Evolutionary conservation across 2,888 invertebrate genomes (phyloP).

Genomic region (Barypeithes pellucidus): DNA sequence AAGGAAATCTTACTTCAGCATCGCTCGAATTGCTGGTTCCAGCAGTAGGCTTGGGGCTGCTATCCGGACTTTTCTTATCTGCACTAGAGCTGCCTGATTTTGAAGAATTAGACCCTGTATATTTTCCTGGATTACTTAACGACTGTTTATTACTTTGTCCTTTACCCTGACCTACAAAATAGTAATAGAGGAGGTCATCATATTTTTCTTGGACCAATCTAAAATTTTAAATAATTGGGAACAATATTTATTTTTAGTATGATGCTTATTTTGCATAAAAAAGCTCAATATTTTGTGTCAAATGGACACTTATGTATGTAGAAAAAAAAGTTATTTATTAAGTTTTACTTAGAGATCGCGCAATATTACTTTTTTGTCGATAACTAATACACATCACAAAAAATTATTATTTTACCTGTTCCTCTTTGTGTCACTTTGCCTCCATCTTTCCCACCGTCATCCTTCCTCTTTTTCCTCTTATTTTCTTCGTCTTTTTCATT

Average conservation of each 20-base stretch:
- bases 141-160: constrained; percentile 69
- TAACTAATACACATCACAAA: no score
- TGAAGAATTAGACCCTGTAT: constrained; percentile 35
- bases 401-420: constrained; percentile 61
- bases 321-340: no score
- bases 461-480: constrained; percentile 85
- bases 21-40: constrained; percentile 55
- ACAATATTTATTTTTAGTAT: no score
- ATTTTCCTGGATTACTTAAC: constrained; percentile 53
- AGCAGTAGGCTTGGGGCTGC: constrained; percentile 74
- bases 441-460: constrained; percentile 79
- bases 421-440: constrained; percentile 77
- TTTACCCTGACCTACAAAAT: constrained; percentile 66
- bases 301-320: no score
- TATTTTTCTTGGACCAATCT: no score
- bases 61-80: constrained; percentile 81
- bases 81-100: constrained; percentile 61
- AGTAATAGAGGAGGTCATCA: background rate
- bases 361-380: no score
- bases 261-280: no score
- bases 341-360: no score
- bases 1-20: constrained; percentile 40
- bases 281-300: no score
- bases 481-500: constrained; percentile 81
- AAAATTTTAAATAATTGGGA: no score